Evolutionary conservation across 2,113 vertebrate genomes (phyloP).

Genomic region (Probosciger aterrimus): DNA sequence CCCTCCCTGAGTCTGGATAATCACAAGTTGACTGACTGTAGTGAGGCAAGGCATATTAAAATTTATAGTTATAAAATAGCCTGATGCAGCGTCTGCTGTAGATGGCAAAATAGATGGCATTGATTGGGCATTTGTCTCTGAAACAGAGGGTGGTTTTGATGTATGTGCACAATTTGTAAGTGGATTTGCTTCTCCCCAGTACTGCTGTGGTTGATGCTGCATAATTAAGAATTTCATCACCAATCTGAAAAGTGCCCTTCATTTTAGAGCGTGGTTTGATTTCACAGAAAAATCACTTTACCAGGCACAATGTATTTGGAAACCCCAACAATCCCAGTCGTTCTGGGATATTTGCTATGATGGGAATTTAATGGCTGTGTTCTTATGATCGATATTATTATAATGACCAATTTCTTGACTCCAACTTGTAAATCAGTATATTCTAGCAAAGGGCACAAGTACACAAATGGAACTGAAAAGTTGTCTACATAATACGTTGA

Average conservation of each 20-base stretch:
- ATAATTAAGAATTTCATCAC: slow-evolving; percentile 55
- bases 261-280: neutral
- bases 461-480: neutral
- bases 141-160: slow-evolving; percentile 58
- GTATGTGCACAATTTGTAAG: slow-evolving; percentile 50
- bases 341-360: neutral
- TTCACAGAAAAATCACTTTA: neutral
- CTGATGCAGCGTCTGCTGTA: slow-evolving; percentile 31
- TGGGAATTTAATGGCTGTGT: neutral
- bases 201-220: neutral
- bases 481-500: neutral
- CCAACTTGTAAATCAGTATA: neutral
- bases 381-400: neutral
- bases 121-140: slow-evolving; percentile 54
- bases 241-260: neutral
- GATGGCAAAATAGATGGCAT: slow-evolving; percentile 34
- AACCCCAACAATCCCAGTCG: neutral
- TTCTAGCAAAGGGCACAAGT: neutral
- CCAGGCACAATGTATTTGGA: neutral
- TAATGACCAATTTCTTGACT: neutral
- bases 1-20: neutral
- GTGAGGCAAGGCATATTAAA: slow-evolving; percentile 5
- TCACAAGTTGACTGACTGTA: slow-evolving; percentile 7
- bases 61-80: slow-evolving; percentile 43
- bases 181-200: slow-evolving; percentile 25